Evolutionary conservation across 1,140 invertebrate species (phyloP).

Genomic region (Cydia pomonella): DNA sequence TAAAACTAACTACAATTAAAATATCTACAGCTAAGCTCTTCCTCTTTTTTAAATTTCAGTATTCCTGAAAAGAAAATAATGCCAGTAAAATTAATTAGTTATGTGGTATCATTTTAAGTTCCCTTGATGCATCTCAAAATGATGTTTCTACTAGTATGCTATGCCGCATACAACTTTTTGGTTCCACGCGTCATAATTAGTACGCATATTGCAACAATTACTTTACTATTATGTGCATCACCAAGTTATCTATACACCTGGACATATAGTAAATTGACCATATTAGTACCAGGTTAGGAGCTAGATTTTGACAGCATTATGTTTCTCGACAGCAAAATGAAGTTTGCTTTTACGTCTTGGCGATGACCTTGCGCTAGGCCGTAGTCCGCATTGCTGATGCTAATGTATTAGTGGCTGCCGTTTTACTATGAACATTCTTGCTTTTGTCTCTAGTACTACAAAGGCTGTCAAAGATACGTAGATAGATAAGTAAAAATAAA

Average conservation of each 20-base stretch:
- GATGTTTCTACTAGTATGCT: too few relatives aligned
- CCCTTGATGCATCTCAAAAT: too few relatives aligned
- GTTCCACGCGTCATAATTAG: neutral
- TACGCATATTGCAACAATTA: neutral
- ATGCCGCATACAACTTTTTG: neutral
- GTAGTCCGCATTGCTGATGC: conserved; percentile 13
- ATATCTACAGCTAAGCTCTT: too few relatives aligned
- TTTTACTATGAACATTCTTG: neutral
- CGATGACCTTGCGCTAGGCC: conserved; percentile 12
- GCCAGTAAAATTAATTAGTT: too few relatives aligned
- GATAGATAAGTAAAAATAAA: too few relatives aligned
- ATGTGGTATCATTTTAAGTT: too few relatives aligned
- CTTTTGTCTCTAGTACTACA: too few relatives aligned
- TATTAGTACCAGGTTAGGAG: neutral
- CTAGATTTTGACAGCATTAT: neutral
- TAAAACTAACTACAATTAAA: too few relatives aligned
- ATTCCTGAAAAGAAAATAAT: too few relatives aligned
- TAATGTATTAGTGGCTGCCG: conserved; percentile 4
- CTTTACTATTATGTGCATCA: neutral
- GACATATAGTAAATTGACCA: neutral
- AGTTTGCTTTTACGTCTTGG: neutral
- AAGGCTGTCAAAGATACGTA: too few relatives aligned
- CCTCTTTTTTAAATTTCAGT: too few relatives aligned
- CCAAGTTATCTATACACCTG: neutral
- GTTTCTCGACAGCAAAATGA: neutral